These are phyloP conservation scores for Trichomycterus rosablanca DNA, from an alignment of 2,113 vertebrate genomes.

Conservation along the genomic window DNA sequence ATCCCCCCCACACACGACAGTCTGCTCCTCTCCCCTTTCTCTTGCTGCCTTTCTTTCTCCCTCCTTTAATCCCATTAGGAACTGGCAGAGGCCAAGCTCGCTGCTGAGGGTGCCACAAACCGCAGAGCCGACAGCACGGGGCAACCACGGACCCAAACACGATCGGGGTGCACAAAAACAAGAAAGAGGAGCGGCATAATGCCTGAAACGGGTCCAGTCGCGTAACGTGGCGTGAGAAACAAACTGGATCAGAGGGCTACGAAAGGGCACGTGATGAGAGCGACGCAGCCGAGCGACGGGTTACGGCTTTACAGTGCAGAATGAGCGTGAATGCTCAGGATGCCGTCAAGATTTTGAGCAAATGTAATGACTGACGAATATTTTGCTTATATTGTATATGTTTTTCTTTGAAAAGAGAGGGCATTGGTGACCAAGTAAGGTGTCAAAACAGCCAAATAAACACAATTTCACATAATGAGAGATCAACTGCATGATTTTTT, in stretches of 20 bases:
- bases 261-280: background rate
- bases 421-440: too few species aligned
- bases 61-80: conserved; percentile 54
- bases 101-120: conserved; percentile 27
- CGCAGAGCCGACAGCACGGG: conserved; percentile 6
- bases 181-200: conserved; percentile 6
- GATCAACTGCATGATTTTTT: too few species aligned
- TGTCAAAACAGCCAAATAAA: too few species aligned
- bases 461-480: too few species aligned
- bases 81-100: conserved; percentile 43
- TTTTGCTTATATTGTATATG: background rate
- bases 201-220: background rate
- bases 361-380: background rate
- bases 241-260: conserved; percentile 1
- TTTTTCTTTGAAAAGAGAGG: background rate
- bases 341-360: background rate
- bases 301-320: conserved; percentile 16
- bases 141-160: conserved; percentile 32
- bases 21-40: conserved; percentile 20
- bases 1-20: conserved; percentile 9
- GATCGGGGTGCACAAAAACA: conserved; percentile 35
- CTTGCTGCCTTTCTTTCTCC: conserved; percentile 33
- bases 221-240: background rate
- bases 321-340: background rate
- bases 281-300: conserved; percentile 2